Percentiles rank a stretch among this genome's conserved stretches.
Conservation (phyloP, 2,888 invertebrate species). For the Ophonus ardosiacus region DNA sequence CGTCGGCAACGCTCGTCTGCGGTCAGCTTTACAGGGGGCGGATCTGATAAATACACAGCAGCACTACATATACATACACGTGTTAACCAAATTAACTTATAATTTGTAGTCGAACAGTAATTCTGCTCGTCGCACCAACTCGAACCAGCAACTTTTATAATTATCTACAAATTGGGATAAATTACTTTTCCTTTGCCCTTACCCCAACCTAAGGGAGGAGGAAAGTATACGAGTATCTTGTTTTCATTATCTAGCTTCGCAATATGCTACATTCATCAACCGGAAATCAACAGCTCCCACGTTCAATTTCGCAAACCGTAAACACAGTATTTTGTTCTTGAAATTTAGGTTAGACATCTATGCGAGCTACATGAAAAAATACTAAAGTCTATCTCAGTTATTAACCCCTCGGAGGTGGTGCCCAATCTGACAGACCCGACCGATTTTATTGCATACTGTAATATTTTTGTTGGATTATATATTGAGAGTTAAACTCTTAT, state of each 20-base stretch:
- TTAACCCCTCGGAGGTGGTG: too few relatives aligned
- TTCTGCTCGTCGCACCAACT: not conserved
- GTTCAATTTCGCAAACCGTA: too few relatives aligned
- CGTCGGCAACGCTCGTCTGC: slow-evolving; percentile 9
- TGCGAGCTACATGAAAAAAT: too few relatives aligned
- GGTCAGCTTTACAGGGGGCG: slow-evolving; percentile 25
- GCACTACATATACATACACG: slow-evolving; percentile 31
- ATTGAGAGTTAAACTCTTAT: too few relatives aligned
- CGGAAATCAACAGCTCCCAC: too few relatives aligned
- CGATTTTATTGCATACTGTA: too few relatives aligned
- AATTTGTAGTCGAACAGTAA: slow-evolving; percentile 50
- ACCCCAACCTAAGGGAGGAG: not conserved
- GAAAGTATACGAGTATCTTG: not conserved
- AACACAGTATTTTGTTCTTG: too few relatives aligned
- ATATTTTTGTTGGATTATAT: too few relatives aligned
- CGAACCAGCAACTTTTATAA: slow-evolving; percentile 35
- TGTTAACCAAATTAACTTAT: slow-evolving; percentile 51
- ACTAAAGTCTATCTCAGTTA: too few relatives aligned
- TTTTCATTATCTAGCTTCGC: slow-evolving; percentile 6
- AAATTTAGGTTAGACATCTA: too few relatives aligned
- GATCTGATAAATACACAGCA: slow-evolving; percentile 28
- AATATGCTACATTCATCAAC: not conserved
- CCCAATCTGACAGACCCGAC: too few relatives aligned
- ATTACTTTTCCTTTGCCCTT: slow-evolving; percentile 26
- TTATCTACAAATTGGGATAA: slow-evolving; percentile 41